phyloP scores from a whole-genome alignment of 2,113 vertebrate species.

The Heptranchias perlo region DNA sequence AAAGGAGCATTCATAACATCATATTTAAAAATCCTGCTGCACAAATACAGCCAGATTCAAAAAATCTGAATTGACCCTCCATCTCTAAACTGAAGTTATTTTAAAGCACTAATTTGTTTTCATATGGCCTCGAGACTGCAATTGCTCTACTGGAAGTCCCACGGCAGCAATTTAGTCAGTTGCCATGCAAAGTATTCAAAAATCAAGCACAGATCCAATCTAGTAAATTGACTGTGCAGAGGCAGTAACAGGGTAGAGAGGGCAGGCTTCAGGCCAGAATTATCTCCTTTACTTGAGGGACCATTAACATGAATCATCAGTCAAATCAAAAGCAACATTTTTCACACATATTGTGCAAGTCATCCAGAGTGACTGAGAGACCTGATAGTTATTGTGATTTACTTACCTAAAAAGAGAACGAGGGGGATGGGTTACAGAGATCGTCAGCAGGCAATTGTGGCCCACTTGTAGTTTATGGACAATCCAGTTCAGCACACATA shows the following conservation, averaged over 20 bases:
- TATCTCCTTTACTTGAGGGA: not conserved
- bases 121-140: not conserved
- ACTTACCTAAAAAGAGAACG: not conserved
- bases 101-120: slow-evolving; percentile 23
- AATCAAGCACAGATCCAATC: not conserved
- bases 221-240: slow-evolving; percentile 10
- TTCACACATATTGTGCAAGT: not conserved
- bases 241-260: not conserved
- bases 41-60: not conserved
- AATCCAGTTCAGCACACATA: not conserved
- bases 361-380: not conserved
- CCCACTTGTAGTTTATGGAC: not conserved
- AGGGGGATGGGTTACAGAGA: not conserved
- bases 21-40: not conserved
- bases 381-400: not conserved
- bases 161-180: not conserved
- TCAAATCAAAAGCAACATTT: not conserved
- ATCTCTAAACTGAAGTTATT: not conserved
- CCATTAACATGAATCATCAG: slow-evolving; percentile 24
- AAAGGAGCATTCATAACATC: not conserved
- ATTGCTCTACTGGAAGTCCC: slow-evolving; percentile 8
- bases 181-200: not conserved
- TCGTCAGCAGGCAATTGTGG: slow-evolving; percentile 8
- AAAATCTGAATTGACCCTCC: slow-evolving; percentile 4
- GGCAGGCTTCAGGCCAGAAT: not conserved